phyloP scores from a whole-genome alignment of 2,797 vertebrate species.

The Salmo trutta region DNA sequence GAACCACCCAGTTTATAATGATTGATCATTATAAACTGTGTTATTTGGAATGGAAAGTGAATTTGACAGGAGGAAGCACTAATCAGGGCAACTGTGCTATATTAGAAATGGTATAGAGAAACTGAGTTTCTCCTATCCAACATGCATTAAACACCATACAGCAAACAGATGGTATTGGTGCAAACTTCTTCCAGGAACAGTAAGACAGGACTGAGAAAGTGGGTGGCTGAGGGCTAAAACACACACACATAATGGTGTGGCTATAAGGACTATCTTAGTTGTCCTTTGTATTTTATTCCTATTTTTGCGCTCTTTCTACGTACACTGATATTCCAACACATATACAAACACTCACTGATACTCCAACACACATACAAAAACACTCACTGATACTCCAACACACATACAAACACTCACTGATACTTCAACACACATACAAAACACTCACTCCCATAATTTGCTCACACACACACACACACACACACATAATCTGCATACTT shows the following conservation, averaged over 20 bases:
- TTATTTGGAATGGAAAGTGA: slow-evolving; percentile 7
- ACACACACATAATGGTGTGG: slow-evolving; percentile 3
- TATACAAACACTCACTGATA: too few relatives aligned
- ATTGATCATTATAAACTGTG: too few relatives aligned
- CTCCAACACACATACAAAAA: too few relatives aligned
- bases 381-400: not conserved
- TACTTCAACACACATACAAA: too few relatives aligned
- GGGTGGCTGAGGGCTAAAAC: not conserved
- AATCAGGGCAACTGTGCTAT: not conserved
- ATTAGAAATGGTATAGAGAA: not conserved
- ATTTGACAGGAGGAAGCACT: not conserved
- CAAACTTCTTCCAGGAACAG: not conserved
- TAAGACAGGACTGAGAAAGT: not conserved
- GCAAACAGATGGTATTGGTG: slow-evolving; percentile 14
- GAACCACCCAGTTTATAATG: too few relatives aligned
- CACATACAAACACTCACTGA: too few relatives aligned
- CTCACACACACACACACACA: not conserved
- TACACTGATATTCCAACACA: too few relatives aligned
- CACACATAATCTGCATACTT: not conserved
- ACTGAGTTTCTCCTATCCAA: not conserved
- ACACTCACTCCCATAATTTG: too few relatives aligned
- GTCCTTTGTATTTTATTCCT: too few relatives aligned
- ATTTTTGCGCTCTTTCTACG: too few relatives aligned
- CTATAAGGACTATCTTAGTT: too few relatives aligned
- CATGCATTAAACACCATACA: not conserved